Conservation (phyloP, 1,140 invertebrate genomes). For the Metaphire vulgaris region DNA sequence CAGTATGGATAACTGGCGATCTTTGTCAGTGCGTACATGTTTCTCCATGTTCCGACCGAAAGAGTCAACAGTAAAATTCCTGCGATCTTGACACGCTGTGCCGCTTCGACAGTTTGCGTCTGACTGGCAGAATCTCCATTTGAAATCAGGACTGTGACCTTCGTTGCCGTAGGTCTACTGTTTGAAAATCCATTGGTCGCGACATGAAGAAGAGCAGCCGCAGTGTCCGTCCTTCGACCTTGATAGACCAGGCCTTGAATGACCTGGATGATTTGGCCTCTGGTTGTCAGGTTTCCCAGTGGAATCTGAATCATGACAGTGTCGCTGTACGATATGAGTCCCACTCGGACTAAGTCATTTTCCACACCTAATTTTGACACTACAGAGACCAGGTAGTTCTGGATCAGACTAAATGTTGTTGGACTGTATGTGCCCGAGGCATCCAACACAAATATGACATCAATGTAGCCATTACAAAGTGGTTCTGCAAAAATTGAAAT, state of each 20-base stretch:
- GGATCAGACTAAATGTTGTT: neutral
- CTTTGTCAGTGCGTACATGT: conserved; percentile 32
- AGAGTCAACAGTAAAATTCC: conserved; percentile 33
- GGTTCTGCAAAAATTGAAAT: too few species aligned
- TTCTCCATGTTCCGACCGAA: conserved; percentile 29
- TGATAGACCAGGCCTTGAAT: neutral
- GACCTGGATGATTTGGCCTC: neutral
- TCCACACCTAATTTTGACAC: neutral
- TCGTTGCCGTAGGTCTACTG: neutral
- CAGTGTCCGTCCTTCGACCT: neutral
- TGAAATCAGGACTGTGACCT: neutral
- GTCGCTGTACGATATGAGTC: neutral
- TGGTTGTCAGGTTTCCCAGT: neutral
- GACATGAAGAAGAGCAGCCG: neutral
- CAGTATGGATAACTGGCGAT: conserved; percentile 35
- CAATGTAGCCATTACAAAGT: neutral
- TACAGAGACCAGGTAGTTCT: neutral
- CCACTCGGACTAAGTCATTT: neutral
- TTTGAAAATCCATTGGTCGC: conserved; percentile 17
- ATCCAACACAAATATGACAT: neutral
- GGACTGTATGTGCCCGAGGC: neutral
- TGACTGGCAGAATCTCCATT: conserved; percentile 37
- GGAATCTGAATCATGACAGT: neutral
- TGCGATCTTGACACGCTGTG: neutral
- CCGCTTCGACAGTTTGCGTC: neutral